Evolutionary conservation across 2,113 vertebrate species (phyloP).

Genomic region (Platycercus adscitus): DNA sequence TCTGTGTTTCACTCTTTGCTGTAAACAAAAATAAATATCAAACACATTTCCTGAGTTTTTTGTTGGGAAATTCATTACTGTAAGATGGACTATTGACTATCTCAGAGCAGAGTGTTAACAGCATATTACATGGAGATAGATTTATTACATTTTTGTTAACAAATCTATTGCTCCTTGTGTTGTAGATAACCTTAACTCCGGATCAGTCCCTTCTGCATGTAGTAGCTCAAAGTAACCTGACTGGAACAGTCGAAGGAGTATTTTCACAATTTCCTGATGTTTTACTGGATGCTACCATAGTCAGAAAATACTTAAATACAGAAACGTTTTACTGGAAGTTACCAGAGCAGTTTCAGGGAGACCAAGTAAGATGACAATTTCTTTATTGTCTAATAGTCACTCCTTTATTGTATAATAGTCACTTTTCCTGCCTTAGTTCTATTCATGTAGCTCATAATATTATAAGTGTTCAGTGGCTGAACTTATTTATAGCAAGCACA

Average conservation of each 20-base stretch:
- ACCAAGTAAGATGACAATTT: conserved; percentile 75
- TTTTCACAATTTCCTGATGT: conserved; percentile 79
- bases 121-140: background rate
- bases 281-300: conserved; percentile 79
- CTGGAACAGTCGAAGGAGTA: conserved; percentile 82
- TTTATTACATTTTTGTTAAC: background rate
- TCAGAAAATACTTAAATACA: conserved; percentile 66
- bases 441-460: background rate
- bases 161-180: background rate
- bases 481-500: background rate
- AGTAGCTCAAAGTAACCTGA: conserved; percentile 84
- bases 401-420: background rate
- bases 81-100: background rate
- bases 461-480: background rate
- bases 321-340: conserved; percentile 91
- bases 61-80: background rate
- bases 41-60: background rate
- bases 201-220: conserved; percentile 71
- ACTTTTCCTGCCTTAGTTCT: background rate
- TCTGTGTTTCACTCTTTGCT: accelerated
- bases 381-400: background rate
- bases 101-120: background rate
- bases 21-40: background rate
- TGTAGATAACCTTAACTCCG: conserved; percentile 75
- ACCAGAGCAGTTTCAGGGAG: conserved; percentile 82